Evolutionary conservation across 2,888 invertebrate genomes (phyloP).

Genomic region (Polydrusus tereticollis): DNA sequence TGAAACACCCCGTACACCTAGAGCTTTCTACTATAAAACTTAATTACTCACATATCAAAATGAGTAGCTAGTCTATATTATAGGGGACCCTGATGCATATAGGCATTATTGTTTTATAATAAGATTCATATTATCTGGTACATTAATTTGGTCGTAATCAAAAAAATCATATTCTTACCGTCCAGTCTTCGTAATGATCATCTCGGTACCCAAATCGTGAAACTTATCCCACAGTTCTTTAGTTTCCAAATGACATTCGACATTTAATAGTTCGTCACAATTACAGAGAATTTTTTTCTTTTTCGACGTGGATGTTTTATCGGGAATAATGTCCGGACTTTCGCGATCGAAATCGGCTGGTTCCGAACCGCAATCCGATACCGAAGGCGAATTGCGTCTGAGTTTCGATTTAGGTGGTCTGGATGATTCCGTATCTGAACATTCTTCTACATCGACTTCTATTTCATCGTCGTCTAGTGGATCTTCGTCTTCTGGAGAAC

Average conservation of each 20-base stretch:
- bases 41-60: too few relatives aligned
- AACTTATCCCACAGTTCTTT: conserved; percentile 88
- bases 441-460: conserved; percentile 74
- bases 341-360: conserved; percentile 63
- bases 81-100: too few relatives aligned
- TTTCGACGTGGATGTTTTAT: conserved; percentile 59
- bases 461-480: conserved; percentile 69
- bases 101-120: too few relatives aligned
- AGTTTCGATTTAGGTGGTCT: conserved; percentile 55
- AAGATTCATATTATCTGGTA: too few relatives aligned
- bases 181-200: conserved; percentile 89
- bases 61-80: too few relatives aligned
- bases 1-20: too few relatives aligned
- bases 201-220: conserved; percentile 82
- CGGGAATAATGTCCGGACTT: conserved; percentile 62
- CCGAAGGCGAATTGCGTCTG: conserved; percentile 60
- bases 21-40: too few relatives aligned
- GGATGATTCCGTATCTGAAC: conserved; percentile 70
- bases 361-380: conserved; percentile 66
- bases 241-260: conserved; percentile 83
- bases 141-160: background rate
- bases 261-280: conserved; percentile 74
- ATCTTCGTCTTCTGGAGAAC: conserved; percentile 67
- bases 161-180: conserved; percentile 72
- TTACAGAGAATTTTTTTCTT: conserved; percentile 72